Base-by-base conservation (phyloP, 2,113 vertebrate genomes). In the Nematolebias whitei region DNA sequence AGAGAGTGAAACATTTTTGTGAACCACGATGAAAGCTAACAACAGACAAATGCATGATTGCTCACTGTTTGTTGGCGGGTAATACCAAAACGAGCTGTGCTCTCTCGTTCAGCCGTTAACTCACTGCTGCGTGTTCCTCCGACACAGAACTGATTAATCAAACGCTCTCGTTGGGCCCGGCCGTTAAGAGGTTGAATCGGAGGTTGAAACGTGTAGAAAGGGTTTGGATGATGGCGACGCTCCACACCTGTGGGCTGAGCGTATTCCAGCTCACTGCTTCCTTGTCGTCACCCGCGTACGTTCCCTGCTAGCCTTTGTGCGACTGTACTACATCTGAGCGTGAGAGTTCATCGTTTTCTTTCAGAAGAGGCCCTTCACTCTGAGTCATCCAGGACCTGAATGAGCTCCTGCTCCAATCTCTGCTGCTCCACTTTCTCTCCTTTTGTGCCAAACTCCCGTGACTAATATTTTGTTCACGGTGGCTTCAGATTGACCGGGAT, bases 311-410 rank as follows among this genome's bases (percentile, higher is more conserved):
- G 32, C 18, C n/a, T 66, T 6, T 20, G 49, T 48, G 13, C 4
- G 5, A 14, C 15, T 51, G 35, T 23, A 1, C 23, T 26, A 24
- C 68, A 55, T 54, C 13, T 55, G 58, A 29, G 38, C 16, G 58
- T 62, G 43, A 43, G 68, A 18, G 51, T 63, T 44, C 29, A 29
- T 53, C 20, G 65, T 62, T 15, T 63, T 54, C 44, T n/a, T 12
- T 76, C 56, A 61, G 65, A 69, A 75, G 82, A 69, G 79, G 74
- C 54, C 68, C 74, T 81, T 70, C 59, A 57, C 64, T 76, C 66
- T 80, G 74, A 83, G 74, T 81, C 59, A 73, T 20, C 22, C 39
- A 69, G 56, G 45, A 44, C 26, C 39, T 63, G 64, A 45, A 63
- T 50, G 72, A 79, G 59, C 55, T 71, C 39, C 65, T 60, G 69